Percentiles rank a stretch among this genome's conserved stretches.
Evolutionary conservation across 1,140 invertebrate genomes (phyloP).

Genomic region (Drosophila bifasciata): DNA sequence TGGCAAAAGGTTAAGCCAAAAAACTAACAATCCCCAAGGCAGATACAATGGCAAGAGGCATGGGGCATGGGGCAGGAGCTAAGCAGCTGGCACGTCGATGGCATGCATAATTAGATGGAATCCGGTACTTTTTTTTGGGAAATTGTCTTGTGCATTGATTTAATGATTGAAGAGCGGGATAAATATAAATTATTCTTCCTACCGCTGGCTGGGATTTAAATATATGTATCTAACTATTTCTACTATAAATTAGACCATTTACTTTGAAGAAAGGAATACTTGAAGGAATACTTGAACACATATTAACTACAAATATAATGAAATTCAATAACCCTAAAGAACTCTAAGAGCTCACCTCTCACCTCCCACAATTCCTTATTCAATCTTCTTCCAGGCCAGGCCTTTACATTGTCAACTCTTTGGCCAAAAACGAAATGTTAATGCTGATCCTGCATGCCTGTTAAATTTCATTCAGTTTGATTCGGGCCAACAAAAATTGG

Average conservation of each 20-base stretch:
- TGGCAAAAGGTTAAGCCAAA: slow-evolving; percentile 80
- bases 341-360: no score
- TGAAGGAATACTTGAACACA: no score
- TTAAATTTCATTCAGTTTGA: slow-evolving; percentile 64
- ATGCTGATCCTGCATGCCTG: slow-evolving; percentile 53
- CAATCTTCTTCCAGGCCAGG: no score
- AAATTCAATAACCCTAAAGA: no score
- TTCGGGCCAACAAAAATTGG: slow-evolving; percentile 56
- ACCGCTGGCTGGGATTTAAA: background rate
- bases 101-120: slow-evolving; percentile 74
- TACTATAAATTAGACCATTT: no score
- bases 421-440: slow-evolving; percentile 58
- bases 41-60: no score
- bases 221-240: no score
- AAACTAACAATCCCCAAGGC: slow-evolving; percentile 63
- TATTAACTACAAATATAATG: no score
- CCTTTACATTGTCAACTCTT: background rate
- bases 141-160: slow-evolving; percentile 68
- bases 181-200: background rate
- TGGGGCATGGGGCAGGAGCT: background rate
- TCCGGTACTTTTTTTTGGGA: slow-evolving; percentile 37
- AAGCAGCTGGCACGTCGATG: slow-evolving; percentile 51
- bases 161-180: slow-evolving; percentile 20
- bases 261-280: no score
- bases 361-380: background rate